Percentiles rank a stretch among this genome's conserved stretches.
Evolutionary conservation across 1,140 invertebrate genomes (phyloP).

Genomic region (Sesamia nonagrioides): DNA sequence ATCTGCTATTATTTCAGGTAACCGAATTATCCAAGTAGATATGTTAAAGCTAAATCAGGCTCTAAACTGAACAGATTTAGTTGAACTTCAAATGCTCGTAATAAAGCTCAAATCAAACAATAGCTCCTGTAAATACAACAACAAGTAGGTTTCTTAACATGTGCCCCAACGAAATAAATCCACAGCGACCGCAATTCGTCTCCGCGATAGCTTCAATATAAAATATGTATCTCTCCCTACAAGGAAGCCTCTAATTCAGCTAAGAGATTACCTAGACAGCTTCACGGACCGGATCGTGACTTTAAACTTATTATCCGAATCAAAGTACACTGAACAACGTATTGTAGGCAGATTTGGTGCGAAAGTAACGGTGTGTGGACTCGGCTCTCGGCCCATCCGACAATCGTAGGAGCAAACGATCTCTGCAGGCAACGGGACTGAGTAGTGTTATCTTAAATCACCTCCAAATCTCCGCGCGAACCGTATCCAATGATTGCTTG

Average conservation of each 20-base stretch:
- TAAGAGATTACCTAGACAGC: constrained; percentile 78
- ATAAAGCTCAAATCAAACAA: not conserved
- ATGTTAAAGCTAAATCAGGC: too few species aligned
- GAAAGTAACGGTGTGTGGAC: constrained; percentile 72
- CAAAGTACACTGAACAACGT: constrained; percentile 72
- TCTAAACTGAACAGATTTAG: too few species aligned
- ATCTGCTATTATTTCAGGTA: too few species aligned
- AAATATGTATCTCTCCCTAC: constrained; percentile 75
- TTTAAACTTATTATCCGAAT: constrained; percentile 83
- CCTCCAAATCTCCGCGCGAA: constrained; percentile 63
- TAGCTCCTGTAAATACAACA: constrained; percentile 20
- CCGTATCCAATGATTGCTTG: constrained; percentile 45
- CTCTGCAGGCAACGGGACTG: constrained; percentile 75
- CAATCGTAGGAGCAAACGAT: constrained; percentile 70
- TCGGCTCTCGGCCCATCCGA: constrained; percentile 59
- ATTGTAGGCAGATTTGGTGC: constrained; percentile 85
- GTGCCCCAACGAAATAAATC: constrained; percentile 54
- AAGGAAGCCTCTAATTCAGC: constrained; percentile 77
- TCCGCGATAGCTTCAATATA: constrained; percentile 62
- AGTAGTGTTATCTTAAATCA: constrained; percentile 78
- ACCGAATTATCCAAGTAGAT: too few species aligned
- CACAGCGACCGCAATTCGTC: constrained; percentile 55
- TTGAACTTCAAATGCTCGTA: not conserved
- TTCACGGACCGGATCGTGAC: constrained; percentile 80
- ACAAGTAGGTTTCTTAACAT: constrained; percentile 9